These are phyloP conservation scores for Salpingus planirostris DNA, from an alignment of 2,888 invertebrate genomes.

Conservation along the genomic window DNA sequence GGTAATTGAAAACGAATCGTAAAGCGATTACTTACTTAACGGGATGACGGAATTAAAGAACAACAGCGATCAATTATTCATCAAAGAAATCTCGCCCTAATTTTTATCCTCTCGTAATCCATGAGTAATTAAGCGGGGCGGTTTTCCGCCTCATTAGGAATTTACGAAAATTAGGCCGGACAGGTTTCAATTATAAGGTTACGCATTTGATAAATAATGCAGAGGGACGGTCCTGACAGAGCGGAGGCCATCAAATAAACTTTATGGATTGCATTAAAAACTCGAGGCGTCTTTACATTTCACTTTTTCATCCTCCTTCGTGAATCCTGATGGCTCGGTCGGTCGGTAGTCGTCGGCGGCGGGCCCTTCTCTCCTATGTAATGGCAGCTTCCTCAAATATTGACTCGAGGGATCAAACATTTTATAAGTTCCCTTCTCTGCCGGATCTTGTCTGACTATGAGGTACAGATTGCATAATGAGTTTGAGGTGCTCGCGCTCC, in stretches of 20 bases:
- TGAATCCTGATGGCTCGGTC: slow-evolving; percentile 4
- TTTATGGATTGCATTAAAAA: slow-evolving; percentile 23
- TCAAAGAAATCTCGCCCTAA: slow-evolving; percentile 20
- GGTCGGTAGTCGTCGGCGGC: not conserved
- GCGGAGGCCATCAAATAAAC: slow-evolving; percentile 11
- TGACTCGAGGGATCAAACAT: slow-evolving; percentile 36
- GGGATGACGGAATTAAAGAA: slow-evolving; percentile 6
- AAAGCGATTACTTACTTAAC: slow-evolving; percentile 4
- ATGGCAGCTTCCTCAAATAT: slow-evolving; percentile 33
- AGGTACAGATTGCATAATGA: slow-evolving; percentile 22
- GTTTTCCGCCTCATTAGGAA: slow-evolving; percentile 21
- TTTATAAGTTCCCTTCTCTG: slow-evolving; percentile 31
- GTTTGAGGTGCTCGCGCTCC: slow-evolving; percentile 18
- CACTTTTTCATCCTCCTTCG: slow-evolving; percentile 19
- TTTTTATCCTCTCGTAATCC: slow-evolving; percentile 22
- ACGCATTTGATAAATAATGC: slow-evolving; percentile 26
- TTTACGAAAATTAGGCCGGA: slow-evolving; percentile 24
- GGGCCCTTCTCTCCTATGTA: slow-evolving; percentile 20
- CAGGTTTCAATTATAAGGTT: slow-evolving; percentile 27
- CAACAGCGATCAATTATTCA: slow-evolving; percentile 22
- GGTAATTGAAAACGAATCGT: slow-evolving; percentile 3
- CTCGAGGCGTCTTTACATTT: slow-evolving; percentile 18
- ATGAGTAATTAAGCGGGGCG: slow-evolving; percentile 22
- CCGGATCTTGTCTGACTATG: slow-evolving; percentile 17
- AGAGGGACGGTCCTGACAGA: slow-evolving; percentile 21